These are phyloP conservation scores for Lasioglossum malachurum DNA, from an alignment of 2,888 invertebrate genomes.

Conservation along the genomic window DNA sequence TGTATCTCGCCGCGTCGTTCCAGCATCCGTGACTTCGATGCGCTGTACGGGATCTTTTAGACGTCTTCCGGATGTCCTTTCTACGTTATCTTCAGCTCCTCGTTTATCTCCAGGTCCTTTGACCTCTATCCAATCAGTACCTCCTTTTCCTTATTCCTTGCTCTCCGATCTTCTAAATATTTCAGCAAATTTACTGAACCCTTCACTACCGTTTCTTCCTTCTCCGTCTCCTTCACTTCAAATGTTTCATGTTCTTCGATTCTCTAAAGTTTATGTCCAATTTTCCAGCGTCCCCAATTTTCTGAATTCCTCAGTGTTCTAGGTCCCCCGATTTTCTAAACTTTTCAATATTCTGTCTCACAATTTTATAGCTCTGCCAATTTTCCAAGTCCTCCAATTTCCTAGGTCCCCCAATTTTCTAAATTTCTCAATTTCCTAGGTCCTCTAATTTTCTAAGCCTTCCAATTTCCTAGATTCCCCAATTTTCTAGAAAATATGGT, in stretches of 20 bases:
- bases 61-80: neutral
- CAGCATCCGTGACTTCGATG: conserved; percentile 14
- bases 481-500: neutral
- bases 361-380: neutral
- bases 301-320: too few species aligned
- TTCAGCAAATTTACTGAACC: neutral
- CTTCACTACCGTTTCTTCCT: neutral
- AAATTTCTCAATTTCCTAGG: too few species aligned
- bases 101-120: neutral
- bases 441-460: too few species aligned
- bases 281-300: neutral
- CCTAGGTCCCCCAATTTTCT: too few species aligned
- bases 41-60: neutral
- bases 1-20: neutral
- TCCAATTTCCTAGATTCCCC: too few species aligned
- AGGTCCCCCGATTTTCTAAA: neutral
- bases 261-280: neutral
- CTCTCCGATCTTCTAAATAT: neutral
- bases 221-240: neutral
- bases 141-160: neutral
- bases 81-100: neutral
- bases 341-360: too few species aligned
- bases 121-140: neutral
- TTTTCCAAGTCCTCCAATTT: too few species aligned
- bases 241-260: neutral